Conservation (phyloP, 2,888 invertebrate genomes). For the Hirtodrosophila trivittata region DNA sequence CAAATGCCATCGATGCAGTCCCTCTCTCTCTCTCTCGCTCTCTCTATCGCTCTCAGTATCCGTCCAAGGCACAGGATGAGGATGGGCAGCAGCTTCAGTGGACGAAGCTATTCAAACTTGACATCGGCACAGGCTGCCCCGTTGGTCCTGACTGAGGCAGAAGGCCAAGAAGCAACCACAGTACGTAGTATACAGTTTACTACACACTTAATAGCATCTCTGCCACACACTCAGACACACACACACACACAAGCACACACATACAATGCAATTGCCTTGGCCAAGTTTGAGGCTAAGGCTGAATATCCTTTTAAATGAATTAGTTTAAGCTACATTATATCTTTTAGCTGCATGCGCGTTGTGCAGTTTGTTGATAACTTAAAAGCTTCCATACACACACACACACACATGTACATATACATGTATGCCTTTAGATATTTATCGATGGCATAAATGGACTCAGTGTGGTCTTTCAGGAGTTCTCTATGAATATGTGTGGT, state of each 20-base stretch:
- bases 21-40: too few relatives aligned
- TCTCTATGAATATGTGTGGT: conserved; percentile 20
- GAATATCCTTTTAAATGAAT: conserved; percentile 70
- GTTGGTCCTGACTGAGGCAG: conserved; percentile 41
- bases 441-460: conserved; percentile 28
- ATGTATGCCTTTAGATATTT: conserved; percentile 10
- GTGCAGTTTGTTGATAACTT: conserved; percentile 54
- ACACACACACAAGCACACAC: conserved; percentile 13
- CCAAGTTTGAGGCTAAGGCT: conserved; percentile 66
- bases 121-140: conserved; percentile 50
- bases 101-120: conserved; percentile 67
- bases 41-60: too few relatives aligned
- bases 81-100: conserved; percentile 27
- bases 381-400: conserved; percentile 41
- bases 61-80: conserved; percentile 23
- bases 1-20: conserved; percentile 66
- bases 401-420: conserved; percentile 6
- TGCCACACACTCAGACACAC: conserved; percentile 9
- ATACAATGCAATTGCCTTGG: conserved; percentile 41
- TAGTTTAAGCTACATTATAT: conserved; percentile 66
- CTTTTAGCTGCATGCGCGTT: conserved; percentile 52
- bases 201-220: conserved; percentile 8
- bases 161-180: conserved; percentile 60
- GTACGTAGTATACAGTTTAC: conserved; percentile 31
- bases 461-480: conserved; percentile 45